Evolutionary conservation across 1,140 invertebrate genomes (phyloP).

Genomic region (Chrysomallon squamiferum): DNA sequence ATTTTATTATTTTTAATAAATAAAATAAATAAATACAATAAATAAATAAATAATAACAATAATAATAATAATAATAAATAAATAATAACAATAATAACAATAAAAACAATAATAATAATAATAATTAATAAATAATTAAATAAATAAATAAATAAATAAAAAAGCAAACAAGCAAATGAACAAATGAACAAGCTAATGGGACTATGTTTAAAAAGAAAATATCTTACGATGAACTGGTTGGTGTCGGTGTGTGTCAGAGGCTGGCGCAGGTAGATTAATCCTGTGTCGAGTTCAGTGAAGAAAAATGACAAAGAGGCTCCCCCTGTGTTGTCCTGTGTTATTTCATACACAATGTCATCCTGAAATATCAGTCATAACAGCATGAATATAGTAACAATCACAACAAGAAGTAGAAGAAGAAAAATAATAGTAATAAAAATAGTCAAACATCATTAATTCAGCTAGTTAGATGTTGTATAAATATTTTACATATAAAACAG

Average conservation of each 20-base stretch:
- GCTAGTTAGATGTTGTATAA: neutral
- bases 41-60: too few species aligned
- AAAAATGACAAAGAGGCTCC: conserved; percentile 34
- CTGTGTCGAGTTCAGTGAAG: conserved; percentile 39
- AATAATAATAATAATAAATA: too few species aligned
- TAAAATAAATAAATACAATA: too few species aligned
- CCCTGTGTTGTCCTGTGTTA: conserved; percentile 11
- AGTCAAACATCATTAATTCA: neutral
- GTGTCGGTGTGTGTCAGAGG: conserved; percentile 17
- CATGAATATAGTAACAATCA: neutral
- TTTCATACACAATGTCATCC: conserved; percentile 36
- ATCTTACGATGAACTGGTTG: conserved; percentile 30
- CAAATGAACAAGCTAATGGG: too few species aligned
- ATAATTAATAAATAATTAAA: too few species aligned
- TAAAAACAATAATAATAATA: too few species aligned
- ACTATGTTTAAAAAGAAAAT: too few species aligned
- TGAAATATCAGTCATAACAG: conserved; percentile 20
- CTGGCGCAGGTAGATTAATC: conserved; percentile 39
- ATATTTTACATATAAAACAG: neutral
- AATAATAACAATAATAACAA: too few species aligned
- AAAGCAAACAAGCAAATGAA: too few species aligned
- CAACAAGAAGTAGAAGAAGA: neutral
- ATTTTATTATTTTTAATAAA: neutral
- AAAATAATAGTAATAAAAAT: too few species aligned
- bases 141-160: too few species aligned